phyloP scores from a whole-genome alignment of 2,113 vertebrate species.

The Pampusana beccarii region DNA sequence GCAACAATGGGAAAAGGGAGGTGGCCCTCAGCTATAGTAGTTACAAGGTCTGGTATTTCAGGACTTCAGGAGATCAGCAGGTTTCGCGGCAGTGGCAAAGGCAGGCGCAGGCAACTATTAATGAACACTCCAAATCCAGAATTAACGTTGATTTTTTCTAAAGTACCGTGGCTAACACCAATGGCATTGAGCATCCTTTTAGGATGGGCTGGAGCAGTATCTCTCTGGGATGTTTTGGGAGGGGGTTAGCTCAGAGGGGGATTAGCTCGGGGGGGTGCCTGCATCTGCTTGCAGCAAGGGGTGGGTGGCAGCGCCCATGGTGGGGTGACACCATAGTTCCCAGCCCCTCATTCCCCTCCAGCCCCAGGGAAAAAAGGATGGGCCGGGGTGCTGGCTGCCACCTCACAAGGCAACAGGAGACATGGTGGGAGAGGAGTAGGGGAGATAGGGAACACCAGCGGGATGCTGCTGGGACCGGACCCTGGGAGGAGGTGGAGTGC shows the following conservation, averaged over 20 bases:
- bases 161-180: no score
- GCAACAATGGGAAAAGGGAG: not conserved
- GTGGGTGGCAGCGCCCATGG: not conserved
- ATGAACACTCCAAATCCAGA: not conserved
- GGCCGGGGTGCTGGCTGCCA: rapidly evolving
- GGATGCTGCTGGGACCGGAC: not conserved
- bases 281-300: not conserved
- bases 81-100: not conserved
- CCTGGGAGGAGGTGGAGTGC: rapidly evolving
- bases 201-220: rapidly evolving
- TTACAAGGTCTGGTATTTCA: not conserved
- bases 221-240: not conserved
- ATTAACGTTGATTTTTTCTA: rapidly evolving
- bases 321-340: rapidly evolving
- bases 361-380: rapidly evolving
- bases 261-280: no score
- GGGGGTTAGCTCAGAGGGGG: no score
- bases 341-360: rapidly evolving
- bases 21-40: not conserved
- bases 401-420: not conserved
- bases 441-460: rapidly evolving
- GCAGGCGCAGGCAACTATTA: not conserved
- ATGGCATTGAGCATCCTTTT: no score
- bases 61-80: not conserved
- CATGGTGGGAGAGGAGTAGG: rapidly evolving